Conservation (phyloP, 92 coral and sea anemone species). For the Siderastrea radians region DNA sequence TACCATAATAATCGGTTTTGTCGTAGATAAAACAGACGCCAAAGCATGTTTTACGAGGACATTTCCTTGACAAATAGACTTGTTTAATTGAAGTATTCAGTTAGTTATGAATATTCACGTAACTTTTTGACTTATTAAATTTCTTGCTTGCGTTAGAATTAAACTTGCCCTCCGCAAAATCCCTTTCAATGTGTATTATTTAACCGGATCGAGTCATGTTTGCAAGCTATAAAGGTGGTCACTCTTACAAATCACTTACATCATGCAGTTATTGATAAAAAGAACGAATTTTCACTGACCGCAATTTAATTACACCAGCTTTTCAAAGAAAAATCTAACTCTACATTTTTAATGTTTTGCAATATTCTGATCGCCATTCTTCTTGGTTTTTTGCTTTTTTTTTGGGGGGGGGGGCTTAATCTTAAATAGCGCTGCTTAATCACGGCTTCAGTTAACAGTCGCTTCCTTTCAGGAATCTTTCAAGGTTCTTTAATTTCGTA, state of each 20-base stretch:
- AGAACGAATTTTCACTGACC: too few relatives aligned
- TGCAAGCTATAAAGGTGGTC: too few relatives aligned
- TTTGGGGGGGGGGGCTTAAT: too few relatives aligned
- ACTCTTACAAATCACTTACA: too few relatives aligned
- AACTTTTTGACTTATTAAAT: not conserved
- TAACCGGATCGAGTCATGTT: too few relatives aligned
- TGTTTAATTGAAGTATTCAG: not conserved
- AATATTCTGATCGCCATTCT: not conserved
- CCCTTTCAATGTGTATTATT: too few relatives aligned
- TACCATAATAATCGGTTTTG: not conserved
- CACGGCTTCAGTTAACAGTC: not conserved
- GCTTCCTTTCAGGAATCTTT: not conserved
- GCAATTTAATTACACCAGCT: too few relatives aligned
- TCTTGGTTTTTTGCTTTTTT: too few relatives aligned
- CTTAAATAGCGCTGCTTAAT: not conserved
- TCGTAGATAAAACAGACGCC: slow-evolving; percentile 10
- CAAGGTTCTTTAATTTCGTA: not conserved
- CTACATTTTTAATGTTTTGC: not conserved
- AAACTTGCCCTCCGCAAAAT: not conserved
- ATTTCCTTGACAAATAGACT: too few relatives aligned
- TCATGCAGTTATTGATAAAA: too few relatives aligned
- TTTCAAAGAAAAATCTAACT: too few relatives aligned
- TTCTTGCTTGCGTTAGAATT: not conserved
- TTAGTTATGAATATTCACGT: not conserved
- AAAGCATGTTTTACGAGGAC: too few relatives aligned